phyloP scores from a whole-genome alignment of 2,113 vertebrate species.

The Mesitornis unicolor region DNA sequence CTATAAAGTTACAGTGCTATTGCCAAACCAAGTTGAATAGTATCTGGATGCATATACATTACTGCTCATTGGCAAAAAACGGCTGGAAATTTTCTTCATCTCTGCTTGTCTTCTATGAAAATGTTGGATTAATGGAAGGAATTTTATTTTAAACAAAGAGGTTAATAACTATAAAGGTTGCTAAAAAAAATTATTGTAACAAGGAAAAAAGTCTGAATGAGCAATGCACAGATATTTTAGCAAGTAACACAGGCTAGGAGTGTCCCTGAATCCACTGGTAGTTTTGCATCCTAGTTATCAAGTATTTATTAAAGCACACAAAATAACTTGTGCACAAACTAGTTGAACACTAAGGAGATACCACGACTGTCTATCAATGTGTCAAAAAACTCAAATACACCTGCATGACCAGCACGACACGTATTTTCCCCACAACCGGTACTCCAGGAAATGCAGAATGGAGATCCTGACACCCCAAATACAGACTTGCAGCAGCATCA shows the following conservation, averaged over 20 bases:
- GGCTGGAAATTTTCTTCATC: constrained; percentile 2
- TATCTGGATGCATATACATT: constrained; percentile 6
- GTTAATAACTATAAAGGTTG: not conserved
- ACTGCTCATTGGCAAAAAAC: not conserved
- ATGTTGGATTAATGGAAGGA: constrained; percentile 9
- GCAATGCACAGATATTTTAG: not conserved
- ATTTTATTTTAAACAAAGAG: constrained; percentile 35
- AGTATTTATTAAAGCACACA: not conserved
- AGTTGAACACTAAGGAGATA: not conserved
- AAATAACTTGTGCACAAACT: not conserved
- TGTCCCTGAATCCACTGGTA: not conserved
- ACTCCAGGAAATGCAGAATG: not conserved
- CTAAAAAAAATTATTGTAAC: not conserved
- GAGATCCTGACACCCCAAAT: not conserved
- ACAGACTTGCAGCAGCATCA: not conserved
- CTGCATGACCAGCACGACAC: not conserved
- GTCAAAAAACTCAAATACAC: not conserved
- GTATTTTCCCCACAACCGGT: not conserved
- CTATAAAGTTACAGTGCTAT: constrained; percentile 19
- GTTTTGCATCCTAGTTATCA: not conserved
- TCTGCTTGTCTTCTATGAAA: constrained; percentile 2
- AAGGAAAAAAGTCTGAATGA: not conserved
- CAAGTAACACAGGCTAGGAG: not conserved
- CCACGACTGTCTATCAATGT: not conserved
- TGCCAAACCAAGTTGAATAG: constrained; percentile 29